Conservation (phyloP, 2,888 invertebrate species). For the Coelogynopora nodosa region DNA sequence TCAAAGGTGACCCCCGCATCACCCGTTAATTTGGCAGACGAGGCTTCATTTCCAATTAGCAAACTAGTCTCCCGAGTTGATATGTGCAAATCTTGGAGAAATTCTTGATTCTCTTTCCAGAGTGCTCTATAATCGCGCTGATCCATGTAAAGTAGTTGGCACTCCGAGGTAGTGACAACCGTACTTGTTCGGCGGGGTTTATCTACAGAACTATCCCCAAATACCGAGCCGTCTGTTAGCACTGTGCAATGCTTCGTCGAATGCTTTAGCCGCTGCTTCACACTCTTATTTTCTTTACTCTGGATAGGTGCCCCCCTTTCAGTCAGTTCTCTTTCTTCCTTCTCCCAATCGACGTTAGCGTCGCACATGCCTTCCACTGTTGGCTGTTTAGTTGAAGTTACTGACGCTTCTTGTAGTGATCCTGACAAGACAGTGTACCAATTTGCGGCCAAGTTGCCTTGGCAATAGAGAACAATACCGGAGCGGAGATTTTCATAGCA, state of each 20-base stretch:
- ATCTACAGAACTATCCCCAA: conserved; percentile 73
- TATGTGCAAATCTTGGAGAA: conserved; percentile 40
- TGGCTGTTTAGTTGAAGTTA: background rate
- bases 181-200: conserved; percentile 72
- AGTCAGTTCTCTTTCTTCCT: background rate
- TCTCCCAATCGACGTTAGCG: background rate
- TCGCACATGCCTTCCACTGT: conserved; percentile 51
- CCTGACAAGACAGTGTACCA: conserved; percentile 76
- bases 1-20: conserved; percentile 61
- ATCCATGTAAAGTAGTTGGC: conserved; percentile 73
- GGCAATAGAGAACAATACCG: conserved; percentile 69
- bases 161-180: conserved; percentile 71
- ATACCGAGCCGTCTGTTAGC: conserved; percentile 72
- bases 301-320: background rate
- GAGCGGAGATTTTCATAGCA: conserved; percentile 73
- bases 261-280: background rate
- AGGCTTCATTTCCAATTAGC: background rate
- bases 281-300: background rate
- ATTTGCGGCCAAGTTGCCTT: conserved; percentile 74
- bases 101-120: conserved; percentile 69
- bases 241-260: conserved; percentile 64
- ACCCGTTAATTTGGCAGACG: conserved; percentile 45
- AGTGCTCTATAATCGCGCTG: conserved; percentile 73
- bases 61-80: background rate
- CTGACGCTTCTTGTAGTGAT: conserved; percentile 68